These are phyloP conservation scores for Peromyscus eremicus DNA, from an alignment of 2,797 vertebrate genomes.

Conservation along the genomic window DNA sequence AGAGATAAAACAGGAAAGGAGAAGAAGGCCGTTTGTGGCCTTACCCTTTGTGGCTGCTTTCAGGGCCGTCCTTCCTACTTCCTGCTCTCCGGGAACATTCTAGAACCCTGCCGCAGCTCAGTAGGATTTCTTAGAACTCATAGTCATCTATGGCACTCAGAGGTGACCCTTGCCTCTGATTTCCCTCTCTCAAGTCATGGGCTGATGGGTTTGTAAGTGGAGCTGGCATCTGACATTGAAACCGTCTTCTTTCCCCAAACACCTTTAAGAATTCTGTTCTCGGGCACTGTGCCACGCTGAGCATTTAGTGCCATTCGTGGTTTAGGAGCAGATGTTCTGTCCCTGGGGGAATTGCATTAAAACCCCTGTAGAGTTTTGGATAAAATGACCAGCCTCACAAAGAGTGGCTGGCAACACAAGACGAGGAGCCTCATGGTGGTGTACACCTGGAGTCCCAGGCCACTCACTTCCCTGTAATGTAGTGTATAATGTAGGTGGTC, in stretches of 20 bases:
- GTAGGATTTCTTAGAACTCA: background rate
- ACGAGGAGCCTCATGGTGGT: background rate
- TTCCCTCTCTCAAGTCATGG: background rate
- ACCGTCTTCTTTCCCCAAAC: background rate
- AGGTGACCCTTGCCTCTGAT: background rate
- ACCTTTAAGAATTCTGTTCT: background rate
- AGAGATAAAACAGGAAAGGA: background rate
- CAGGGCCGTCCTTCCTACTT: accelerated
- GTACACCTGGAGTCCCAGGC: background rate
- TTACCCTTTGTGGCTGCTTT: accelerated
- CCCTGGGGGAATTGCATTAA: background rate
- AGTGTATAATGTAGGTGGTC: too few relatives aligned
- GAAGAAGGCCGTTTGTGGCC: background rate
- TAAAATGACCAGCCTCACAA: background rate
- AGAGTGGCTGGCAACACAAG: background rate
- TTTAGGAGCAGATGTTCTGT: background rate
- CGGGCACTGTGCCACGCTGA: background rate
- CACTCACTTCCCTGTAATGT: too few relatives aligned
- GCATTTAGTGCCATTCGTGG: accelerated
- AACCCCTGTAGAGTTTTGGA: background rate
- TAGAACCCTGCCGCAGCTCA: background rate
- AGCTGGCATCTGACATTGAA: background rate
- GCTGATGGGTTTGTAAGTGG: background rate
- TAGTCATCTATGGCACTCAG: accelerated
- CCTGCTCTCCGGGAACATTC: background rate